Evolutionary conservation across 2,888 invertebrate species (phyloP).

Genomic region (Protodeltote pygarga): DNA sequence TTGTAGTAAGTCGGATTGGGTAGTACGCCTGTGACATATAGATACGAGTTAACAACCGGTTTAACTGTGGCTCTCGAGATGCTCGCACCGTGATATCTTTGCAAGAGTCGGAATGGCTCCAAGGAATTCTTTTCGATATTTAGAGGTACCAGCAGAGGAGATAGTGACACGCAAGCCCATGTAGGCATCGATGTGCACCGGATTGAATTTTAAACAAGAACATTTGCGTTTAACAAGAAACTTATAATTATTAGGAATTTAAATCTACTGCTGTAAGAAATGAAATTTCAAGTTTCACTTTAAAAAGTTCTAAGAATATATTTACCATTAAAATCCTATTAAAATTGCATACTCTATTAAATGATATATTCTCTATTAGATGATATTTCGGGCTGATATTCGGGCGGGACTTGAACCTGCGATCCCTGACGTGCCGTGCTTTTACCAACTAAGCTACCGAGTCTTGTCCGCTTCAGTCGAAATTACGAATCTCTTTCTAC

Average conservation of each 20-base stretch:
- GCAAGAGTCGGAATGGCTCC: constrained; percentile 50
- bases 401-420: too few species aligned
- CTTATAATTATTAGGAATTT: constrained; percentile 19
- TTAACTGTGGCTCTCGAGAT: constrained; percentile 49
- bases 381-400: too few species aligned
- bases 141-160: constrained; percentile 48
- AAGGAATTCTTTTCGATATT: constrained; percentile 54
- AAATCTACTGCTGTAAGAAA: too few species aligned
- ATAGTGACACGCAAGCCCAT: constrained; percentile 57
- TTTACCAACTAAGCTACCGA: too few species aligned
- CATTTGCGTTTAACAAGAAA: constrained; percentile 17
- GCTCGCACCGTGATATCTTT: constrained; percentile 53
- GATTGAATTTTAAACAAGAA: constrained; percentile 43
- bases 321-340: too few species aligned
- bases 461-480: too few species aligned
- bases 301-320: too few species aligned
- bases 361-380: too few species aligned
- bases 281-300: too few species aligned
- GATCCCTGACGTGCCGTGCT: too few species aligned
- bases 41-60: constrained; percentile 60
- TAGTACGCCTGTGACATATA: constrained; percentile 51
- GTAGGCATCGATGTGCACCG: constrained; percentile 38
- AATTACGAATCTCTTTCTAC: too few species aligned
- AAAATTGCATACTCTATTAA: too few species aligned
- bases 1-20: constrained; percentile 45